These are phyloP conservation scores for Oscheius sp. DNA, from an alignment of 2,888 invertebrate genomes.

Conservation along the genomic window DNA sequence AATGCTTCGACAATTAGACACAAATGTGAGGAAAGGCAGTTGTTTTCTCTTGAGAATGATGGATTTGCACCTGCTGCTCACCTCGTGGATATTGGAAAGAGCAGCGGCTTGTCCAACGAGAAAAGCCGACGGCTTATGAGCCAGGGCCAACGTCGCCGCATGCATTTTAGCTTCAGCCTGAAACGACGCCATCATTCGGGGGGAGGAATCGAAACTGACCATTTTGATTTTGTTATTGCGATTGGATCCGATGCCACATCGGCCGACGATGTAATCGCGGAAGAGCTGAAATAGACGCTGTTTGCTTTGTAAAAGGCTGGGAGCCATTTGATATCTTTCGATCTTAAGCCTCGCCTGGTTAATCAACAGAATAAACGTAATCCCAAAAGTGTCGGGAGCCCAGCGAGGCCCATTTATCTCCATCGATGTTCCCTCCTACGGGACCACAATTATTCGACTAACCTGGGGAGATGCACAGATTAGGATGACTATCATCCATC, in stretches of 20 bases:
- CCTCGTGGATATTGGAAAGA: slow-evolving; percentile 43
- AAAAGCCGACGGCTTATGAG: slow-evolving; percentile 53
- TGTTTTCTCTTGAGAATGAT: no score
- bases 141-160: slow-evolving; percentile 52
- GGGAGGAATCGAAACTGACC: neutral
- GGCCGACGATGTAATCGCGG: slow-evolving; percentile 53
- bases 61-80: neutral
- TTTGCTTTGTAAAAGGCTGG: slow-evolving; percentile 19
- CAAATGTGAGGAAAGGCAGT: neutral
- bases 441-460: slow-evolving; percentile 14
- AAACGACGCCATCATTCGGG: neutral
- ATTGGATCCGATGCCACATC: slow-evolving; percentile 37
- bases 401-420: slow-evolving; percentile 21
- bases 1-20: slow-evolving; percentile 4
- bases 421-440: slow-evolving; percentile 11
- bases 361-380: slow-evolving; percentile 14
- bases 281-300: slow-evolving; percentile 46
- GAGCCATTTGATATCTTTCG: slow-evolving; percentile 7
- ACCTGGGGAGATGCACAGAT: slow-evolving; percentile 71
- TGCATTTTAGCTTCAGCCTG: slow-evolving; percentile 50
- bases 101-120: slow-evolving; percentile 52
- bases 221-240: slow-evolving; percentile 34
- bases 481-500: slow-evolving; percentile 69
- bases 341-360: neutral
- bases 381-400: neutral